Percentiles rank a stretch among this genome's conserved stretches.
phyloP scores from a whole-genome alignment of 2,888 invertebrate genomes.

The Nomada ferruginata region DNA sequence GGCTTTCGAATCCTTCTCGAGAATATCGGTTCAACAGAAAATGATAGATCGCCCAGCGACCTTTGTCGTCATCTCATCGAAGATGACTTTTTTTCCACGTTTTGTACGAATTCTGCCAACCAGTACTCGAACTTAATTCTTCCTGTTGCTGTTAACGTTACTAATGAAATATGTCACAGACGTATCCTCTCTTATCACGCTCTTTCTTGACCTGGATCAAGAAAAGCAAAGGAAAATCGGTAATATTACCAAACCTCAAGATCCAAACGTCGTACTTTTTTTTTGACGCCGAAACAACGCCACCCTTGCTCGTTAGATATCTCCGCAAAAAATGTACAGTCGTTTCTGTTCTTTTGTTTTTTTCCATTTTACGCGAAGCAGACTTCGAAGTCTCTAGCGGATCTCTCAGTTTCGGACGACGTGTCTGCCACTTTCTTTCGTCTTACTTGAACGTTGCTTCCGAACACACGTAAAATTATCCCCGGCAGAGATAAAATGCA shows the following conservation, averaged over 20 bases:
- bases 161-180: constrained; percentile 36
- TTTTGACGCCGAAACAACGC: constrained; percentile 26
- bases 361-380: constrained; percentile 18
- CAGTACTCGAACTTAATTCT: constrained; percentile 30
- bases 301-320: constrained; percentile 22
- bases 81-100: constrained; percentile 38
- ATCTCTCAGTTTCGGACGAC: constrained; percentile 46
- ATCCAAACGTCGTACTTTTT: constrained; percentile 16
- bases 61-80: constrained; percentile 30
- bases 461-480: constrained; percentile 47
- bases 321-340: constrained; percentile 14
- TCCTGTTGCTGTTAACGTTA: neutral
- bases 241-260: constrained; percentile 32
- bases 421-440: constrained; percentile 21
- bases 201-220: constrained; percentile 13
- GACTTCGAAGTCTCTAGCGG: constrained; percentile 23
- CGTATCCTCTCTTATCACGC: constrained; percentile 45
- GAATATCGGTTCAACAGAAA: constrained; percentile 55
- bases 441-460: constrained; percentile 31
- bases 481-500: constrained; percentile 46
- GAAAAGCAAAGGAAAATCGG: constrained; percentile 40
- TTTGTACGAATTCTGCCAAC: constrained; percentile 52
- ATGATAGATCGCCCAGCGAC: constrained; percentile 64
- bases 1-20: constrained; percentile 33
- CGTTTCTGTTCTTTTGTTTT: neutral